Evolutionary conservation across 1,140 invertebrate species (phyloP), one percentile per base, ranked within the genome.

Genomic region (Caerostris extrusa): DNA sequence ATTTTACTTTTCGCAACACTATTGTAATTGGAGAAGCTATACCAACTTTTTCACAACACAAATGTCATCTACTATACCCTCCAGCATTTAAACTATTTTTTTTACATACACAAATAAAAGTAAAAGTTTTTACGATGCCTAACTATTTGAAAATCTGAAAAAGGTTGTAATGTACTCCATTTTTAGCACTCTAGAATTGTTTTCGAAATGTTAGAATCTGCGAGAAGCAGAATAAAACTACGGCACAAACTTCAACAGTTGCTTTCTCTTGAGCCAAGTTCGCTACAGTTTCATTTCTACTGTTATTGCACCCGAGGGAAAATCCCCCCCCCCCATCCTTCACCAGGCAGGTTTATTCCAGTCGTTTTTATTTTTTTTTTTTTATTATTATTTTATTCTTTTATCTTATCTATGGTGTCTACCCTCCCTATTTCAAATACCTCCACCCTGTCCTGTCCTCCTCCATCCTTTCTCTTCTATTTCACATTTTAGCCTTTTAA

Each of bases 401-500:
- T 83, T 83, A 83, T 83, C 82, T 83, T 83, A 83, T 83, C 82
- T 83, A 19, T 14, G 55, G 53, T 57, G 81, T 7, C 19, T 77
- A 34, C 69, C 69, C 34, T 50, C 81, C 81, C 81, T 57, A 55
- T 83, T 83, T n/a, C 69, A 12, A 77, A 34, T 10, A 5, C 61
- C 12, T 10, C 10, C 17, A 64, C 61, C 34, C 50, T 77, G 12
- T 34, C 3, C 34, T 57, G n/a, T 6, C 82, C 83, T 58, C 83
- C 83, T 81, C 86, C 60, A 64, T 50, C 50, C 86, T 64, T 64
- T 88, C 34, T 88, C 56, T 88, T 88, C 60, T 50, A 88, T 88
- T 88, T 88, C 86, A 88, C 53, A 88, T 88, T 88, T 88, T 64
- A 34, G 57, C 86, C 34, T 64, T 88, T 86, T 88, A n/a, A n/a